Base-by-base conservation (phyloP, 2,888 invertebrate genomes). In the Cheilosia pagana region DNA sequence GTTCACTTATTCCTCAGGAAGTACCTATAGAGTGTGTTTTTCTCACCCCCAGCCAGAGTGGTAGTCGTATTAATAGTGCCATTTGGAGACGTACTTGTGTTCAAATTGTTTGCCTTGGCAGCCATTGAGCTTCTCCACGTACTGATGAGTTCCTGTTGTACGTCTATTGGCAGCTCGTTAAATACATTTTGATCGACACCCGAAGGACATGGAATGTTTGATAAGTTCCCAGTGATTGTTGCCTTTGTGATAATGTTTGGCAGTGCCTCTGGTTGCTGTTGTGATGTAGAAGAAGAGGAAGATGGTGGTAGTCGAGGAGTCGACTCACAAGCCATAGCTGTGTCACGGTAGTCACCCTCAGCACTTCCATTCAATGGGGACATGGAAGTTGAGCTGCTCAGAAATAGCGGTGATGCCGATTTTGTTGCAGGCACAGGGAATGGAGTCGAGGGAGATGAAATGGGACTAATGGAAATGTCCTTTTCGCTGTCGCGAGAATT, bases 141-240 rank as follows among this genome's bases (percentile, higher is more conserved):
- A n/a, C 93, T 93, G 89, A 95, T 94, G 23, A 96, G 92, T 90
- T 96, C 96, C 88, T 95, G 94, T 90, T 96, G 95, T 90, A 96
- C 93, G 62, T 95, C 95, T 31, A 93, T 91, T 0, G 96, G 96
- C 87, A 96, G 92, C 87, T 95, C 94, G 87, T 93, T 94, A 89
- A 96, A 95, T 59, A 95, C 95, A 87, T 94, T 93, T 70, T 94
- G 93, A 91, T 95, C 95, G 19, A 94, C 94, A 87, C 94, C 94
- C 76, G 94, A 93, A 1, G 96, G 95, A 89, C 95, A 95, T 86
- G 92, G 92, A 76, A 93, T 90, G 77, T 90, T 89, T 3, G 90
- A 81, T 8, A 91, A 88, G 43, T 88, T 89, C 52, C 88, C 87
- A 19, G 87, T 88, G 16, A 88, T 87, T 6, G 85, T 88, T 48